Evolutionary conservation across 2,113 vertebrate genomes (phyloP).

Genomic region (Pomatostomus ruficeps): DNA sequence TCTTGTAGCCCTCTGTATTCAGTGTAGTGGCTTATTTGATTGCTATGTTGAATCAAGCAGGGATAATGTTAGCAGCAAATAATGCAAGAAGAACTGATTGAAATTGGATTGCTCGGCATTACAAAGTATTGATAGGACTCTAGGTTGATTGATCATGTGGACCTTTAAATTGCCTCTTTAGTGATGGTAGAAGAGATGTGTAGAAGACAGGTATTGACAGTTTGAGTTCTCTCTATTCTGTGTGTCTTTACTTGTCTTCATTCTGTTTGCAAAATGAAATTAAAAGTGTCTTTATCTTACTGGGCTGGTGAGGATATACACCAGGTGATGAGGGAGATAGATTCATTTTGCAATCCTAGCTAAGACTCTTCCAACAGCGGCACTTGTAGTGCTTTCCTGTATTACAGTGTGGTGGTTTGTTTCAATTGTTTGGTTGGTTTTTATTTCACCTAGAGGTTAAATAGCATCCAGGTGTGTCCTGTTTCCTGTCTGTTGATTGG

Average conservation of each 20-base stretch:
- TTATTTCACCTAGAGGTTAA: not conserved
- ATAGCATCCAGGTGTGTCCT: not conserved
- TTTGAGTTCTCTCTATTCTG: not conserved
- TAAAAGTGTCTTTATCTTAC: not conserved
- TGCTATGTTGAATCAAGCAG: not conserved
- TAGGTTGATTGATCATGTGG: not conserved
- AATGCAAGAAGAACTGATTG: not conserved
- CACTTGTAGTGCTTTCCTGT: not conserved
- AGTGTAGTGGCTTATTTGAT: not conserved
- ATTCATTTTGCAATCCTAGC: not conserved
- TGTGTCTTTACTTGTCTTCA: not conserved
- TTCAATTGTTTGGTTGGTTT: not conserved
- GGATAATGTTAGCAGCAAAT: not conserved
- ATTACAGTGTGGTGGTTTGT: not conserved
- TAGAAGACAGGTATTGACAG: not conserved
- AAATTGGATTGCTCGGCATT: not conserved
- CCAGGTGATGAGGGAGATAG: not conserved
- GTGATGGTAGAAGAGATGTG: not conserved
- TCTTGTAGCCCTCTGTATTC: not conserved
- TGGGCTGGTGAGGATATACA: not conserved
- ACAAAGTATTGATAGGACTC: not conserved
- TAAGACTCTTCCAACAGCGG: not conserved
- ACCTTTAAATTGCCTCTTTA: not conserved
- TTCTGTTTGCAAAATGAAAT: slow-evolving; percentile 18
- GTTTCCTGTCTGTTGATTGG: not conserved